phyloP scores from a whole-genome alignment of 2,113 vertebrate species.

The Pelecanoides urinatrix region DNA sequence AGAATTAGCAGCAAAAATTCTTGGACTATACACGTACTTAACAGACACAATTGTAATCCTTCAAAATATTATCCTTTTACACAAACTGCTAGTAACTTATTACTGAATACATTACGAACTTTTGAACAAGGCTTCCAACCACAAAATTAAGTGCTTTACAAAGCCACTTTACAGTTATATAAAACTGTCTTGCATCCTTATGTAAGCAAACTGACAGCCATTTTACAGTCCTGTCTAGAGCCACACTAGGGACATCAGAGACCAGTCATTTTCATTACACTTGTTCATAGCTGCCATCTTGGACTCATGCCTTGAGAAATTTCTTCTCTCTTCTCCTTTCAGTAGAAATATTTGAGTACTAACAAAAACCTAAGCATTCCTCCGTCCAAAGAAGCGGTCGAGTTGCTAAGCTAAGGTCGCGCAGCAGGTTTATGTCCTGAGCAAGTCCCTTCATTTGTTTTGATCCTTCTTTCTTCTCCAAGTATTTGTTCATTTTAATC shows the following conservation, averaged over 20 bases:
- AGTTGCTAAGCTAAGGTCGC: background rate
- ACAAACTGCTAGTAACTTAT: background rate
- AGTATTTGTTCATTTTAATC: constrained; percentile 9
- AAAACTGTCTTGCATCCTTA: background rate
- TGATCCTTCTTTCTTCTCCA: background rate
- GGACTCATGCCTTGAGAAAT: background rate
- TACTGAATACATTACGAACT: background rate
- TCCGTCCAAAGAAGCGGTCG: background rate
- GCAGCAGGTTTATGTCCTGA: background rate
- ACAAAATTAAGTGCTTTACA: background rate
- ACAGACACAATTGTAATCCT: background rate
- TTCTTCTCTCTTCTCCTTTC: background rate
- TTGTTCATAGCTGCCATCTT: background rate
- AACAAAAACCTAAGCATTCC: background rate
- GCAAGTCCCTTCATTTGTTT: background rate
- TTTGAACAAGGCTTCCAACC: background rate
- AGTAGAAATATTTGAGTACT: background rate
- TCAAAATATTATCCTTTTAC: background rate
- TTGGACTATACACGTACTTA: background rate
- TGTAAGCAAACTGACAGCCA: background rate
- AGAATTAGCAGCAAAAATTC: background rate
- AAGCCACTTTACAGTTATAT: background rate
- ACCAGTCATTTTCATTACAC: background rate
- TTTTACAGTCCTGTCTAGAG: background rate
- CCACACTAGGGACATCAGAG: background rate